Conservation (phyloP, 1,140 invertebrate genomes). For the Bombus sibiricus region DNA sequence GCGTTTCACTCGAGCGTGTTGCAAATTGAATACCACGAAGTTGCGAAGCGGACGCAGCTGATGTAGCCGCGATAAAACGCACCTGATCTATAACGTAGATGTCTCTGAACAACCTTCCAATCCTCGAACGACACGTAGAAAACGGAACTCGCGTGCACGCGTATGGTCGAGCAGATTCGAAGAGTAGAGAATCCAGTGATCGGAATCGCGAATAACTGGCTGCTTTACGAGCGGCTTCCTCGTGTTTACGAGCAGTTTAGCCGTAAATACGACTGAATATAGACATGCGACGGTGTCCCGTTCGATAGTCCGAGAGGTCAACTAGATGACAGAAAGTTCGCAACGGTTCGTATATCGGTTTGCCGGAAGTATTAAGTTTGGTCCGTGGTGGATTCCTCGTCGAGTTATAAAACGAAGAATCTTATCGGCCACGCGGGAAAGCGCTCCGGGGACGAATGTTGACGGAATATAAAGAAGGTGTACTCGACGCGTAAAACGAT, state of each 20-base stretch:
- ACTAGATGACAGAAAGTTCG: conserved; percentile 8
- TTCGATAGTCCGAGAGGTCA: conserved; percentile 2
- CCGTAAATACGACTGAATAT: conserved; percentile 51
- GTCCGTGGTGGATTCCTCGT: neutral
- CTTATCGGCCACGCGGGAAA: neutral
- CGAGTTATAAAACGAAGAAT: neutral
- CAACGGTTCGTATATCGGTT: neutral
- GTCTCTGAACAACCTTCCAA: neutral
- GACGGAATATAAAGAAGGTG: conserved; percentile 3
- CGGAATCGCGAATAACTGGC: conserved; percentile 22
- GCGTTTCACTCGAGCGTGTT: neutral
- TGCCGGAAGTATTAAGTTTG: neutral
- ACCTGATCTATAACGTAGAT: neutral
- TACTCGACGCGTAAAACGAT: no score
- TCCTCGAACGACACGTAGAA: neutral
- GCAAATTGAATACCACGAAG: conserved; percentile 4
- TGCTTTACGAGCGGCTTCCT: conserved; percentile 47
- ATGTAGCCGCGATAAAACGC: neutral
- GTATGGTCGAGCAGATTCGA: neutral
- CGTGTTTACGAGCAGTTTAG: conserved; percentile 52
- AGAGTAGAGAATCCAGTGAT: neutral
- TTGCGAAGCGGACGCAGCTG: neutral
- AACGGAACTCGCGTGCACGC: neutral
- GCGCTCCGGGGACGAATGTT: neutral
- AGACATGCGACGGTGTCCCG: conserved; percentile 20